Evolutionary conservation across 2,113 vertebrate genomes (phyloP).

Genomic region (Anhinga anhinga): DNA sequence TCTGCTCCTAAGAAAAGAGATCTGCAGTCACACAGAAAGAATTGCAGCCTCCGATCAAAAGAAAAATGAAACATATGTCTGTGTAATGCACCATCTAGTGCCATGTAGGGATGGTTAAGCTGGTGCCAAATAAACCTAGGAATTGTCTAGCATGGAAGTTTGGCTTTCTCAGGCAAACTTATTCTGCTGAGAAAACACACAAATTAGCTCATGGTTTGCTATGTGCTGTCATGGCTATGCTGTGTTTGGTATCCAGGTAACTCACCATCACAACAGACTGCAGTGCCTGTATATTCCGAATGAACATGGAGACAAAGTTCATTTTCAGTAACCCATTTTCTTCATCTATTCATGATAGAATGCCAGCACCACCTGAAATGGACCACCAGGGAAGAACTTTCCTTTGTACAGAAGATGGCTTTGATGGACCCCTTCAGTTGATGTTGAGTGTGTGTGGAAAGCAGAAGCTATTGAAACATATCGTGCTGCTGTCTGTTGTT

Average conservation of each 20-base stretch:
- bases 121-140: background rate
- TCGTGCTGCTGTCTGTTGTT: background rate
- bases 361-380: background rate
- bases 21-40: background rate
- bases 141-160: background rate
- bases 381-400: background rate
- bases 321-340: background rate
- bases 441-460: background rate
- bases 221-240: background rate
- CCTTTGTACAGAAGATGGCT: background rate
- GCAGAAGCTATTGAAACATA: background rate
- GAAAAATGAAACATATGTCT: background rate
- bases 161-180: background rate
- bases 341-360: background rate
- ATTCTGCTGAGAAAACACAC: background rate
- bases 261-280: background rate
- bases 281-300: background rate
- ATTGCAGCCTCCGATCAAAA: background rate
- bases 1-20: background rate
- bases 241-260: background rate
- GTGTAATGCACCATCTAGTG: background rate
- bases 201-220: background rate
- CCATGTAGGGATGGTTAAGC: background rate
- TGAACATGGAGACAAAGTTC: background rate
- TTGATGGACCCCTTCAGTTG: background rate